Percentiles rank a stretch among this genome's conserved stretches.
Conservation (phyloP, 1,140 invertebrate genomes). For the Vollenhovia emeryi region DNA sequence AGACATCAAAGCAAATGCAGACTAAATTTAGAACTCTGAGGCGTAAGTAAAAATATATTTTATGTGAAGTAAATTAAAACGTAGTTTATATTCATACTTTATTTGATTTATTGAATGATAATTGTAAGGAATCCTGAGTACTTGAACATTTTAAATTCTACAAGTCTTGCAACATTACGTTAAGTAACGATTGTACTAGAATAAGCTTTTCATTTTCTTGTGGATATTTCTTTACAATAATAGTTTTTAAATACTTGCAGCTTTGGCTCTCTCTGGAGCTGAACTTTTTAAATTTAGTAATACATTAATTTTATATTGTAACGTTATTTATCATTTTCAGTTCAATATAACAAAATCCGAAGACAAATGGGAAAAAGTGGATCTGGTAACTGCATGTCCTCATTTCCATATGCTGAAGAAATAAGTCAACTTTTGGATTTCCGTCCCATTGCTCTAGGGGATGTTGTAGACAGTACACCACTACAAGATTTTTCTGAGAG, state of each 20-base stretch:
- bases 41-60: slow-evolving; percentile 26
- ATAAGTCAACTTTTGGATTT: neutral
- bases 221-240: neutral
- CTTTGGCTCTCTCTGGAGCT: neutral
- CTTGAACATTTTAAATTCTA: neutral
- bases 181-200: neutral
- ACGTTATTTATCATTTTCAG: neutral
- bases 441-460: neutral
- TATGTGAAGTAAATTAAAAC: neutral
- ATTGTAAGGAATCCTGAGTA: neutral
- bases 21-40: slow-evolving; percentile 9
- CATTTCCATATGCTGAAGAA: slow-evolving; percentile 4
- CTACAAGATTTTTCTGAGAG: neutral
- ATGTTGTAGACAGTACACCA: neutral
- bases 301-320: neutral
- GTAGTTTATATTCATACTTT: neutral
- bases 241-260: neutral
- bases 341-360: slow-evolving; percentile 7
- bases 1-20: neutral
- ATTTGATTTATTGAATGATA: neutral
- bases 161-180: neutral
- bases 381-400: neutral
- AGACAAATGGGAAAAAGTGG: slow-evolving; percentile 16
- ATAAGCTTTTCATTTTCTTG: neutral
- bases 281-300: neutral